Base-by-base conservation (phyloP, 2,113 vertebrate species). In the Sterna hirundo region DNA sequence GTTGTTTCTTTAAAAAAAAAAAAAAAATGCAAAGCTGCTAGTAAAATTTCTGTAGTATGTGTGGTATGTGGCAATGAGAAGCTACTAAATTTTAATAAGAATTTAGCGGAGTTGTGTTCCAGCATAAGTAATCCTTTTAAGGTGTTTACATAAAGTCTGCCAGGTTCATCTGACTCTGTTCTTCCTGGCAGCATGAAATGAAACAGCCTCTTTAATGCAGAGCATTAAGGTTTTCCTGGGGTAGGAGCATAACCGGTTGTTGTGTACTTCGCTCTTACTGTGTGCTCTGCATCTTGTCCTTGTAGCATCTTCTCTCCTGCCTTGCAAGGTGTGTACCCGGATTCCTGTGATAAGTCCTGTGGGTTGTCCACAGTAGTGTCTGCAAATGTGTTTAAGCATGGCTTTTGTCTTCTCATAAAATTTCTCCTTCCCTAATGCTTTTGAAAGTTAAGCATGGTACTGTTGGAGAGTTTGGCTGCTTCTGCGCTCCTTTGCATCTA, bases 51-150 rank as follows among this genome's bases (percentile, higher is more conserved):
- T 92, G 75, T 44, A 86, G 22, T 76, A 19, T 68, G 46, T 71
- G 60, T 94, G 74, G 61, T 93, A 78, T 87, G 62, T 82, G 54
- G 58, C 92, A 86, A n/a, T 5, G 15, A 93, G 40, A 93, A 81
- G 38, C 79, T 93, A 64, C 25, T 55, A 15, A 27, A 79, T 94
- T 85, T 91, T 91, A 66, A 6, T 90, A 66, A 62, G 83, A 96
- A 83, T 94, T 83, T 69, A 91, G 49, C 8, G 4, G 96, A 96
- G 62, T 65, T 70, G 49, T 71, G 26, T 86, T 94, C 74, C 64
- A 80, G 69, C 62, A 36, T 84, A 91, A 93, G n/a, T 80, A 47
- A 77, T 91, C 47, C 65, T 89, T 96, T 93, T 62, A 49, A 85
- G n/a, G 36, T 47, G 18, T 88, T 90, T 88, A 32, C n/a, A 5